phyloP scores from a whole-genome alignment of 2,113 vertebrate genomes.

The Asarcornis scutulata region DNA sequence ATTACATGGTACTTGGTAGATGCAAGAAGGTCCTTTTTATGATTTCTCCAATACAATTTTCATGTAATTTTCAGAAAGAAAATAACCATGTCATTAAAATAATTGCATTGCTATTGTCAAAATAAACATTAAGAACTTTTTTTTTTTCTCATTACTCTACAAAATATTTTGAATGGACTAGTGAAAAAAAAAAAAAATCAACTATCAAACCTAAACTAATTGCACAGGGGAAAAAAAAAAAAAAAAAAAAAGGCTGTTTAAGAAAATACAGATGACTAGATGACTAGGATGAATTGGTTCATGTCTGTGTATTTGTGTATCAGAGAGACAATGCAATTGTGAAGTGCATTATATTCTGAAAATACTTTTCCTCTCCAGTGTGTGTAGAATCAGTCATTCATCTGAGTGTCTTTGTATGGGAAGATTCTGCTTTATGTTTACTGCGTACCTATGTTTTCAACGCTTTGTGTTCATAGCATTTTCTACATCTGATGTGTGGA shows the following conservation, averaged over 20 bases:
- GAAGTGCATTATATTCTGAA: background rate
- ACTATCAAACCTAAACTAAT: background rate
- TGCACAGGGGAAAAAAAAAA: no score
- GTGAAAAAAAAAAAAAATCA: background rate
- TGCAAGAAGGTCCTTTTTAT: background rate
- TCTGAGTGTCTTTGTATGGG: background rate
- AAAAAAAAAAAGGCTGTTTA: background rate
- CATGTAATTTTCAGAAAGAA: conserved; percentile 2
- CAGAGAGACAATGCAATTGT: background rate
- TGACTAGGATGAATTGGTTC: background rate
- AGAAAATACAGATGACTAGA: background rate
- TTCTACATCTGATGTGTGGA: background rate
- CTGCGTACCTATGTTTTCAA: background rate
- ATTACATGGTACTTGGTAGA: background rate
- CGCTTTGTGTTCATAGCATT: background rate
- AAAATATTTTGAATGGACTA: background rate
- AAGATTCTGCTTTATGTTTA: background rate
- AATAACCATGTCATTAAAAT: conserved; percentile 22
- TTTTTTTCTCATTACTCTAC: background rate
- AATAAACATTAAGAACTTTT: background rate
- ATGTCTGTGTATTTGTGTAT: background rate
- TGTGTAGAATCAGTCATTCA: background rate
- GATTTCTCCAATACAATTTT: background rate
- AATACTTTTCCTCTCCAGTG: background rate
- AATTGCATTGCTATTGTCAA: conserved; percentile 5